Base-by-base conservation (phyloP, 1,140 invertebrate genomes). In the Drosophila simulans region DNA sequence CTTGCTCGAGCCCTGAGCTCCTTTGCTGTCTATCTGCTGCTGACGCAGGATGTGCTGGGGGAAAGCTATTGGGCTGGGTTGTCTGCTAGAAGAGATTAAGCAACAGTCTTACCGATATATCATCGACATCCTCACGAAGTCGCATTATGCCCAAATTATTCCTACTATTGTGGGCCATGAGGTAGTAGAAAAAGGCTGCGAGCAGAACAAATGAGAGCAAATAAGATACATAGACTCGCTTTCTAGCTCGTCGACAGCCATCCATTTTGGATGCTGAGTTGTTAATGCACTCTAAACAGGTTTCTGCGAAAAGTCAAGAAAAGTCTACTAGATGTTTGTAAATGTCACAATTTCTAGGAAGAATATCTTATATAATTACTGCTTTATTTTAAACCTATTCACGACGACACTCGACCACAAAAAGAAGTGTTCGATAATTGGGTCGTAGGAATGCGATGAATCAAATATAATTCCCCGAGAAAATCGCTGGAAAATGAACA, bases 401-500 rank as follows among this genome's bases (percentile, higher is more conserved):
- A 13, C 34, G 12, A 22, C 15, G 58, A 63, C 57, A 65, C 62
- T 65, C 17, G 22, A 65, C 43, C 59, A 48, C 43, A 49, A 12
- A 34, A n/a, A 25, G 20, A 12, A 52, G n/a, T 43, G 31, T 20
- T 15, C 64, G 35, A 65, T 52, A 68, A 68, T 68, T 20, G 37
- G 11, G 22, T 13, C 46, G 35, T 39, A 55, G 57, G 34, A 69
- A 69, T 37, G 22, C 65, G 34, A 49, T 70, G 68, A 71, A 57
- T 57, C 64, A 71, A 25, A 70, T 69, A 15, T 45, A 70, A 71
- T 70, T 70, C 31, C 4, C 52, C 37, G 17, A 42, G 46, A 52
- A 78, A 83, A 68, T 64, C 54, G 62, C 25, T 43, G 46, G 40
- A 39, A 63, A 73, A 51, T 53, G 71, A 72, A 45, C 75, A 69